A percentile compares a stretch with the other conserved stretches of the same genome.
Conservation (phyloP, 23 tunicate species). For the Oikopleura dioica region DNA sequence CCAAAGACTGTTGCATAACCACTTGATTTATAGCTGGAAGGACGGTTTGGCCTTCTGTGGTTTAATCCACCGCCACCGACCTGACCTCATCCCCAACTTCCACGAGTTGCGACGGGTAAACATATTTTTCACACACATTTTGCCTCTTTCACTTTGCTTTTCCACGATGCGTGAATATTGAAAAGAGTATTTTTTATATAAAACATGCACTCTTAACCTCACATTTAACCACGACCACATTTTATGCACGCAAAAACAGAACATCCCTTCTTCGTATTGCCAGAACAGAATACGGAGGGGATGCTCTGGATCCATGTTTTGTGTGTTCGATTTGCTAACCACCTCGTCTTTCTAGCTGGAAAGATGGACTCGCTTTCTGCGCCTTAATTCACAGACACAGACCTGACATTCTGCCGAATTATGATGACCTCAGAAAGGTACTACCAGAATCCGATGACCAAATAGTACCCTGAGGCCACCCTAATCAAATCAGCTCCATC, state of each 20-base stretch:
- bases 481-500: too few species aligned
- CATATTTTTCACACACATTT: too few species aligned
- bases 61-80: constrained; percentile 89
- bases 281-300: too few species aligned
- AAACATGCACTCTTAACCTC: too few species aligned
- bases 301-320: background rate
- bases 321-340: background rate
- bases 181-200: too few species aligned
- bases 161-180: too few species aligned
- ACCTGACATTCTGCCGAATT: constrained; percentile 77
- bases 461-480: too few species aligned
- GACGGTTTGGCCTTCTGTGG: constrained; percentile 99
- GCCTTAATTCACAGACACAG: constrained; percentile 95
- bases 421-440: constrained; percentile 78
- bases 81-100: constrained; percentile 72
- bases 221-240: background rate
- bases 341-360: constrained; percentile 37
- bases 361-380: constrained; percentile 98
- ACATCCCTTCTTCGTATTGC: background rate
- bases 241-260: background rate
- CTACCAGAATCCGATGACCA: too few species aligned
- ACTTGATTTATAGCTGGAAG: constrained; percentile 99
- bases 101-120: constrained; percentile 68
- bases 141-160: too few species aligned
- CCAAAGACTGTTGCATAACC: too few species aligned